phyloP scores from a whole-genome alignment of 2,113 vertebrate species.

The Danionella cerebrum region DNA sequence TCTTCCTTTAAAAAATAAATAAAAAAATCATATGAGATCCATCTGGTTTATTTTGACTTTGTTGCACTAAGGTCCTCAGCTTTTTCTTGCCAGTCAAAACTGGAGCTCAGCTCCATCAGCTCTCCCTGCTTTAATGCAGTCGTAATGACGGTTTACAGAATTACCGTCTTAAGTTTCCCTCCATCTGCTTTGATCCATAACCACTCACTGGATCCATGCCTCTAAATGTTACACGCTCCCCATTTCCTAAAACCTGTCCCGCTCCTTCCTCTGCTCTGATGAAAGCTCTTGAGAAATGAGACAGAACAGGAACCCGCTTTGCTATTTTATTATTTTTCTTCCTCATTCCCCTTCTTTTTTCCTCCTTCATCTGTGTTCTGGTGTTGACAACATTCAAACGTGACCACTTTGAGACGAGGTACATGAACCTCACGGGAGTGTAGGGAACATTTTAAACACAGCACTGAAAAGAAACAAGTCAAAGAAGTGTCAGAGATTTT shows the following conservation, averaged over 20 bases:
- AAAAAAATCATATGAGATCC: conserved; percentile 40
- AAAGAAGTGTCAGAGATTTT: conserved; percentile 52
- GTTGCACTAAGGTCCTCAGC: conserved; percentile 17
- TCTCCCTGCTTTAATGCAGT: conserved; percentile 44
- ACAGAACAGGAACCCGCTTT: conserved; percentile 56
- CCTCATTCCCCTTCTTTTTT: neutral
- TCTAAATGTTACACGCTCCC: conserved; percentile 54
- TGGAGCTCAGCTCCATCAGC: conserved; percentile 16
- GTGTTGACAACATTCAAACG: conserved; percentile 63
- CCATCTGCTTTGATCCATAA: conserved; percentile 52
- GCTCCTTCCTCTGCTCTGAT: conserved; percentile 51
- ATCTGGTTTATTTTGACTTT: conserved; percentile 56
- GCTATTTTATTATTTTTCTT: conserved; percentile 2
- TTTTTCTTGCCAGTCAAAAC: conserved; percentile 48
- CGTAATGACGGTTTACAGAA: conserved; percentile 57
- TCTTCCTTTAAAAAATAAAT: neutral
- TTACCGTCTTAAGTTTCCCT: conserved; percentile 61
- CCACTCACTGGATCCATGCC: conserved; percentile 40
- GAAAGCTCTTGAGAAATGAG: conserved; percentile 58
- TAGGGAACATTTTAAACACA: conserved; percentile 47
- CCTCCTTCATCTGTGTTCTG: conserved; percentile 43
- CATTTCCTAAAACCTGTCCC: conserved; percentile 43
- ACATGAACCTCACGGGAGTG: conserved; percentile 52
- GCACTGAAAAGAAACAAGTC: conserved; percentile 58
- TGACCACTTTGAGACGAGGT: conserved; percentile 59